Conservation (phyloP, 2,888 invertebrate genomes). For the Agriotes lineatus region DNA sequence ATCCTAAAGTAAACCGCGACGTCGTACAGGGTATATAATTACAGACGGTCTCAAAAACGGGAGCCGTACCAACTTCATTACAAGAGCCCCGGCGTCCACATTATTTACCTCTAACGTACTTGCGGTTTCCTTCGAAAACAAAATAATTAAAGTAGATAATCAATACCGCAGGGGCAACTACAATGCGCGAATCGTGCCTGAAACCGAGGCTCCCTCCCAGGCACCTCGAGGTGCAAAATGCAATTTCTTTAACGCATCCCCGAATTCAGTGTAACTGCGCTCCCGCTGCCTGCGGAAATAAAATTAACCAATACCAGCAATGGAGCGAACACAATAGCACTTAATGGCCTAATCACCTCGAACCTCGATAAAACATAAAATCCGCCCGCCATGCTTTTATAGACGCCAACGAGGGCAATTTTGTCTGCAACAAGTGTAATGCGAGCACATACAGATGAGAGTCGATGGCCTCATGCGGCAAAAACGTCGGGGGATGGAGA, state of each 20-base stretch:
- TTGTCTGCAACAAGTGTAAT: constrained; percentile 28
- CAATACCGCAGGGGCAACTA: constrained; percentile 24
- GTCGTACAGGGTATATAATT: constrained; percentile 8
- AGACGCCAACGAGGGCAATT: constrained; percentile 21
- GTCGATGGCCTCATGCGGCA: background rate
- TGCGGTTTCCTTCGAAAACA: constrained; percentile 25
- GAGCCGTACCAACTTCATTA: constrained; percentile 17
- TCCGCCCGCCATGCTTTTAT: constrained; percentile 30
- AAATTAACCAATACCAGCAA: constrained; percentile 25
- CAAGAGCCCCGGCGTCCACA: constrained; percentile 5
- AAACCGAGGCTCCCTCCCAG: constrained; percentile 6
- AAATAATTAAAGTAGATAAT: constrained; percentile 34
- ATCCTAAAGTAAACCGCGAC: background rate
- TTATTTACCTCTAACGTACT: constrained; percentile 31
- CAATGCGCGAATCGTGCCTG: constrained; percentile 13
- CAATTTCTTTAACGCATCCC: constrained; percentile 8
- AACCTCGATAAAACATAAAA: constrained; percentile 35
- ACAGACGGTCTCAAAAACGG: constrained; percentile 3
- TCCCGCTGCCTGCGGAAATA: constrained; percentile 3
- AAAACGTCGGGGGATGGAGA: too few species aligned
- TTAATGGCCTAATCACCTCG: constrained; percentile 29
- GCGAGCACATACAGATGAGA: background rate
- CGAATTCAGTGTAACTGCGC: constrained; percentile 5
- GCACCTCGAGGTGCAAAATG: constrained; percentile 4
- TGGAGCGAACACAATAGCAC: constrained; percentile 23